Base-by-base conservation (phyloP, 2,888 invertebrate species). In the Hypselothyrea guttata region DNA sequence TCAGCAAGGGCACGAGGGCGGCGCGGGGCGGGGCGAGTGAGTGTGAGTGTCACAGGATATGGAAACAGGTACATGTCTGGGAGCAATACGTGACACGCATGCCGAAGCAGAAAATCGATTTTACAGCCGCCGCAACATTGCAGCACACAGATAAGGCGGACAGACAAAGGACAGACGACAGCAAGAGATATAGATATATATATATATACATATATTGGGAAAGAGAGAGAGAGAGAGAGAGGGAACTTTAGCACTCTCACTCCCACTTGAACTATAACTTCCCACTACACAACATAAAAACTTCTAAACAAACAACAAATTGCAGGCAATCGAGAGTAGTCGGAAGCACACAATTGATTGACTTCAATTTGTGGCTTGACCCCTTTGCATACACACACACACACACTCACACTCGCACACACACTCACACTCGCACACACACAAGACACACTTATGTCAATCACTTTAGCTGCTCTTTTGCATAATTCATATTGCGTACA, bases 41-140 rank as follows among this genome's bases (percentile, higher is more conserved):
- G n/a, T n/a, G 11, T 1, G 35, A 1, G 34, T 16, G 22, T 22
- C n/a, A 41, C 46, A 71, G 68, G 68, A 69, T 63, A 47, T 49
- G 37, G 34, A 16, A 46, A 33, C 67, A 64, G 68, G 68, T 68
- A 59, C 38, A 62, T 22, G 56, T 42, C 46, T 27, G 41, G 44
- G 28, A 11, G 37, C 38, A n/a, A 35, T 35, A 67, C 71, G 67
- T 71, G 71, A 63, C 73, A 72, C 73, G 72, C 62, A 72, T 72
- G 62, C 38, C 59, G 40, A 55, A 51, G 60, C 45, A 51, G 44
- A 69, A 72, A 72, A 72, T 72, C 72, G 72, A 72, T 72, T 72
- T 22, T 16, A 71, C 34, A 58, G 11, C 48, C 33, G 52, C 22
- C 37, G 41, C 46, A 44, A 22, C 40, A 64, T 59, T 65, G 63